Evolutionary conservation across 2,113 vertebrate species (phyloP).

Genomic region (Oreochromis aureus): DNA sequence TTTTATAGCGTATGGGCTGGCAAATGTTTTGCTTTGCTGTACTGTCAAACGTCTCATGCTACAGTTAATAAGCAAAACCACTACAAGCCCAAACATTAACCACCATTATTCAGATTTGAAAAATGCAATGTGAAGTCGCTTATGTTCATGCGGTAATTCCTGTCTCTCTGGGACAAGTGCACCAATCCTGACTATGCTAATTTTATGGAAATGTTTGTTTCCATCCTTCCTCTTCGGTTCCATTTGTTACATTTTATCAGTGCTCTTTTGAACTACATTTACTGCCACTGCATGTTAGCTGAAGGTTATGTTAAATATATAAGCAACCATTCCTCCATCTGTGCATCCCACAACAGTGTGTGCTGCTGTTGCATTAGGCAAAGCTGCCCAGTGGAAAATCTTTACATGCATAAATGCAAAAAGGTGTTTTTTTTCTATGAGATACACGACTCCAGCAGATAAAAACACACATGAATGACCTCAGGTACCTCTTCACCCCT

Average conservation of each 20-base stretch:
- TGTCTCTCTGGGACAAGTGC: slow-evolving; percentile 25
- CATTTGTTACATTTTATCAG: slow-evolving; percentile 38
- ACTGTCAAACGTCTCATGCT: background rate
- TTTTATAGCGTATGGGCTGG: background rate
- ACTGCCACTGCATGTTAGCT: slow-evolving; percentile 3
- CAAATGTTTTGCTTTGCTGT: background rate
- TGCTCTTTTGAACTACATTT: slow-evolving; percentile 21
- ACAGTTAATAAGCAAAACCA: slow-evolving; percentile 20
- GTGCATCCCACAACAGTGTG: background rate
- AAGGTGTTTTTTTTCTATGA: background rate
- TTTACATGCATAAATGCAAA: background rate
- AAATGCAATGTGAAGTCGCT: slow-evolving; percentile 9
- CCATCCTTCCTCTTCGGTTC: background rate
- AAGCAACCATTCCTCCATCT: background rate
- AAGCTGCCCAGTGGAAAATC: background rate
- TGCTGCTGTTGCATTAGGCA: background rate
- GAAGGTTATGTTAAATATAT: background rate
- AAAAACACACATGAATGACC: slow-evolving; percentile 5
- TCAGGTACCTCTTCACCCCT: slow-evolving; percentile 44
- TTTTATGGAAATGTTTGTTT: slow-evolving; percentile 60
- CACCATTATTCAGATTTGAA: slow-evolving; percentile 33
- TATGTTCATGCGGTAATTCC: slow-evolving; percentile 7
- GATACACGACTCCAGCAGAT: background rate
- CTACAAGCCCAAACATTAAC: slow-evolving; percentile 34
- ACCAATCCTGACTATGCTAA: slow-evolving; percentile 43